Percentiles rank a stretch among this genome's conserved stretches.
These are phyloP conservation scores for Melanotus villosus DNA, from an alignment of 2,888 invertebrate genomes.

Conservation along the genomic window DNA sequence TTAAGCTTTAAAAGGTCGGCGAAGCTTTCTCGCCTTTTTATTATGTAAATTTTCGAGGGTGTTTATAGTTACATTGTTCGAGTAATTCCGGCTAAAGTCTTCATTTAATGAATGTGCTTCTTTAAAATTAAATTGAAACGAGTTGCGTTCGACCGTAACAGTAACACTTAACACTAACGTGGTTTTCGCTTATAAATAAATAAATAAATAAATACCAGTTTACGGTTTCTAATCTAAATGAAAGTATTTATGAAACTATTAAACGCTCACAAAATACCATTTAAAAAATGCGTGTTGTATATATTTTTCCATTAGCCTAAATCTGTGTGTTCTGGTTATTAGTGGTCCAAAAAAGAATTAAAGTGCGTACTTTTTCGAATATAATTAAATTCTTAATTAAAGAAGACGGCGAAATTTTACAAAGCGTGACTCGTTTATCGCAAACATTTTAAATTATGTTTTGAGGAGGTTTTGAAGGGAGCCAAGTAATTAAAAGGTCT, in stretches of 20 bases:
- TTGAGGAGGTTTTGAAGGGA: not conserved
- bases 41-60: too few species aligned
- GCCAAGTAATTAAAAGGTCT: constrained; percentile 14
- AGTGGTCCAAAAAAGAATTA: constrained; percentile 13
- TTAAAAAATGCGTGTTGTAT: not conserved
- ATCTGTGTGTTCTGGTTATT: constrained; percentile 21
- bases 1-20: too few species aligned
- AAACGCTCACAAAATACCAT: not conserved
- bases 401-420: not conserved
- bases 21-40: too few species aligned
- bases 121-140: too few species aligned
- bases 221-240: not conserved
- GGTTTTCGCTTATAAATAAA: too few species aligned
- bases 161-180: too few species aligned
- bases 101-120: too few species aligned
- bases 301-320: not conserved
- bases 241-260: not conserved
- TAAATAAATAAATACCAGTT: too few species aligned
- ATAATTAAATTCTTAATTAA: constrained; percentile 28
- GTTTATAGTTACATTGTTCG: too few species aligned
- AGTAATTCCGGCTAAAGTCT: too few species aligned
- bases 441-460: constrained; percentile 25
- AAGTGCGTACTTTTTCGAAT: constrained; percentile 7
- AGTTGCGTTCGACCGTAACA: too few species aligned
- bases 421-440: constrained; percentile 14